Evolutionary conservation across 37 sponge, comb jelly and placozoan species (phyloP).

Genomic region (Axinella damicornis): DNA sequence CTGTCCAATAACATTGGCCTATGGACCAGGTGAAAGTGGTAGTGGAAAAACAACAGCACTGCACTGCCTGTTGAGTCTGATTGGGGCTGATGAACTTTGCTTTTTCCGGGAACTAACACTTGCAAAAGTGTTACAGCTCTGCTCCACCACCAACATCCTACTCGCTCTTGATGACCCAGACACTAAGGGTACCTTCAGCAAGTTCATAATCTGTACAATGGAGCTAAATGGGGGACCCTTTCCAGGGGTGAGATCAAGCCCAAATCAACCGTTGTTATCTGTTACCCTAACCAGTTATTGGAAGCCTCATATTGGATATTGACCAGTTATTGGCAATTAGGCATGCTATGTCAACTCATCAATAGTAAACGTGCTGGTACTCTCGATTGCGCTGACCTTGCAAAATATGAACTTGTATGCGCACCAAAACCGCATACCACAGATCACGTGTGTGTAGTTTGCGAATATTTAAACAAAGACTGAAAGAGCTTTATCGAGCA

Average conservation of each 20-base stretch:
- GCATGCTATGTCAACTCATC: too few species aligned
- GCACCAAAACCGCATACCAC: too few species aligned
- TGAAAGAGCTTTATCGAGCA: too few species aligned
- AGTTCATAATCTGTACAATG: constrained; percentile 34
- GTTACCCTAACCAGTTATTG: too few species aligned
- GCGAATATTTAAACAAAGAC: too few species aligned
- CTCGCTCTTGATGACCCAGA: constrained; percentile 36
- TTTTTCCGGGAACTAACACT: constrained; percentile 22
- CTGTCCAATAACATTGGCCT: constrained; percentile 19
- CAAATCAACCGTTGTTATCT: neutral
- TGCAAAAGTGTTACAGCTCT: neutral
- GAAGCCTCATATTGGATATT: too few species aligned
- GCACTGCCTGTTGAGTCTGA: constrained; percentile 5
- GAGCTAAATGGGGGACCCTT: neutral
- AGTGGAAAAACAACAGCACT: constrained; percentile 51
- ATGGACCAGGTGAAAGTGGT: constrained; percentile 9
- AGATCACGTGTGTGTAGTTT: too few species aligned
- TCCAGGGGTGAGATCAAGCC: constrained; percentile 16
- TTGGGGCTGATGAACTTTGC: neutral
- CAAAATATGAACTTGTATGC: too few species aligned
- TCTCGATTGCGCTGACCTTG: too few species aligned
- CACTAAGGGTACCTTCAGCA: constrained; percentile 15
- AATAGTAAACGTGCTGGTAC: too few species aligned
- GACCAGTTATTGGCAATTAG: too few species aligned
- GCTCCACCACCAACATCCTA: neutral